These are phyloP conservation scores for Dolichoris vasculosae DNA, from an alignment of 1,140 invertebrate species.

Conservation along the genomic window DNA sequence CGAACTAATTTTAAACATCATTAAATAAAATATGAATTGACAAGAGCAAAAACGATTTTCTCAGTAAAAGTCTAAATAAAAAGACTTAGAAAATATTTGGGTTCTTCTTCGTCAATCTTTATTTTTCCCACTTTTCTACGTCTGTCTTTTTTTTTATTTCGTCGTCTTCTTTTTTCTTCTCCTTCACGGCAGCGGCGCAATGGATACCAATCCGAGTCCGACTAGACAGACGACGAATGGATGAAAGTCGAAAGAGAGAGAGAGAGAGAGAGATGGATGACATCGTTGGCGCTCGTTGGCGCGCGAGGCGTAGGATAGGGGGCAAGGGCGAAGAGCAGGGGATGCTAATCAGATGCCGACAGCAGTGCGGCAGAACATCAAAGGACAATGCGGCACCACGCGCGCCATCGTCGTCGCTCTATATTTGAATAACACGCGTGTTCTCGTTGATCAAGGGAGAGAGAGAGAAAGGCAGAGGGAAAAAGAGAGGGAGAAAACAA, in stretches of 20 bases:
- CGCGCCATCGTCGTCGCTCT: conserved; percentile 54
- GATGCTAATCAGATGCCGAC: conserved; percentile 76
- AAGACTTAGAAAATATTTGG: not conserved
- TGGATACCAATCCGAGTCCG: not conserved
- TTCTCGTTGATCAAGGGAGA: not conserved
- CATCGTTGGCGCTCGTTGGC: conserved; percentile 53
- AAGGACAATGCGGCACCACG: conserved; percentile 56
- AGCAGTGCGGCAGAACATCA: conserved; percentile 70
- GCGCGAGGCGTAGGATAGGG: conserved; percentile 25
- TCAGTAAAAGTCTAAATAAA: no score
- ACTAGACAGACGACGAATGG: conserved; percentile 60
- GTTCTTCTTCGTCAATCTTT: not conserved
- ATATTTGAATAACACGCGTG: conserved; percentile 64
- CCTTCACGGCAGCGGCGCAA: not conserved
- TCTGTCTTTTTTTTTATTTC: not conserved
- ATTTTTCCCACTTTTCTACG: not conserved
- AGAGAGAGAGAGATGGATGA: conserved; percentile 50
- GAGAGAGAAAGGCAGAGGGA: not conserved
- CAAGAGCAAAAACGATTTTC: no score
- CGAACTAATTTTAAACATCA: no score
- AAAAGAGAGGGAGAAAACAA: not conserved
- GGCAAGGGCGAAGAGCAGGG: conserved; percentile 49
- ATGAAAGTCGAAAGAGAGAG: conserved; percentile 57
- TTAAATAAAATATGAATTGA: no score
- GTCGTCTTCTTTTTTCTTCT: not conserved